Percentiles rank a stretch among this genome's conserved stretches.
Evolutionary conservation across 2,113 vertebrate genomes (phyloP).

Genomic region (Trichomycterus rosablanca): DNA sequence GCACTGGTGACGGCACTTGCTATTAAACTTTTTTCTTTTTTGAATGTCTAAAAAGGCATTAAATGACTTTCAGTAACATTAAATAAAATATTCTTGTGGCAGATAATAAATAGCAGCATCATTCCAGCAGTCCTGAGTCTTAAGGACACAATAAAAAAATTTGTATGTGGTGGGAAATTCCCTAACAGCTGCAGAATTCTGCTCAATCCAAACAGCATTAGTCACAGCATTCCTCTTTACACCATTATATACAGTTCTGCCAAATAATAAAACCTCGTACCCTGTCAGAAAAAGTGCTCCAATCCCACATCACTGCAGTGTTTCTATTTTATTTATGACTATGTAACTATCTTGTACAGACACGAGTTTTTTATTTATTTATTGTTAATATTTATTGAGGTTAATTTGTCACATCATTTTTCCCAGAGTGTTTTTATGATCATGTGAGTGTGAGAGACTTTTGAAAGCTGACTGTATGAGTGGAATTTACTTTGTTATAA

Average conservation of each 20-base stretch:
- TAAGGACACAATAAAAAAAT: too few relatives aligned
- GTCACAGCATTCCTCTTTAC: too few relatives aligned
- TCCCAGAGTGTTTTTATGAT: conserved; percentile 31
- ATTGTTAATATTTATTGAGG: conserved; percentile 52
- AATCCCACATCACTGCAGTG: conserved; percentile 2
- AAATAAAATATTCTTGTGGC: too few relatives aligned
- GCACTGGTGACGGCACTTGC: too few relatives aligned
- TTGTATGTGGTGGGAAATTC: too few relatives aligned
- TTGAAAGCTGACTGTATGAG: conserved; percentile 21
- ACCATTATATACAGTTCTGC: conserved; percentile 31
- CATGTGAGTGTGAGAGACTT: conserved; percentile 13
- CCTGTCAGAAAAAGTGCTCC: conserved; percentile 32
- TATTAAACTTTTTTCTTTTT: too few relatives aligned
- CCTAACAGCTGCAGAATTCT: too few relatives aligned
- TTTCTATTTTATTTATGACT: conserved; percentile 33
- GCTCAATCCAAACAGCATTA: too few relatives aligned
- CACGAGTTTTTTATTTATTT: conserved; percentile 60
- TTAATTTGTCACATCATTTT: conserved; percentile 39
- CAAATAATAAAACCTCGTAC: conserved; percentile 40
- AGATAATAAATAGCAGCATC: too few relatives aligned
- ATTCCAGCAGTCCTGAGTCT: too few relatives aligned
- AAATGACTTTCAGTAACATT: too few relatives aligned
- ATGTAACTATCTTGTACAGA: conserved; percentile 59
- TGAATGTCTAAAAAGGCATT: too few relatives aligned
- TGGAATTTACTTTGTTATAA: conserved; percentile 37